Evolutionary conservation across 2,888 invertebrate species (phyloP), one percentile per base, ranked within the genome.

Genomic region (Rotaria magnacalcarata): DNA sequence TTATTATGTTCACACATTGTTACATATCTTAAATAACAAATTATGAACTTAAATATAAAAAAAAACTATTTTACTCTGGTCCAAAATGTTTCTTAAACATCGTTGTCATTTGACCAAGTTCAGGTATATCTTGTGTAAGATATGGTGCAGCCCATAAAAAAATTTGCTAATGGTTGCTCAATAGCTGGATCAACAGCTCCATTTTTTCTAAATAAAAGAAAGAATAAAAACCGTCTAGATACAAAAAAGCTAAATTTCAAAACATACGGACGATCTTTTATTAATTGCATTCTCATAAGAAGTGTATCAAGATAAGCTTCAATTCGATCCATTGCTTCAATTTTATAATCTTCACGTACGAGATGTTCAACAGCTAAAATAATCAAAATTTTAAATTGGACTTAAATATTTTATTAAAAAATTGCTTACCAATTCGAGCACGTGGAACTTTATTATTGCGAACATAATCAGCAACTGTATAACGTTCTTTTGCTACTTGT

Each of bases 221-320:
- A n/a, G n/a, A n/a, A n/a, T n/a, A n/a, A n/a, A n/a, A n/a, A n/a
- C n/a, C n/a, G n/a, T n/a, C n/a, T n/a, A n/a, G n/a, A n/a, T n/a
- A n/a, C n/a, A n/a, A n/a, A n/a, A n/a, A n/a, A n/a, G n/a, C n/a
- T n/a, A n/a, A n/a, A n/a, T n/a, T n/a, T n/a, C n/a, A n/a, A n/a
- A 24, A 54, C 60, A 34, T 89, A 91, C 91, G 90, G 90, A 86
- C 89, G 89, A 75, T 89, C 89, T 85, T 90, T 96, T 86, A 99
- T 94, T 19, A 99, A 93, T 0, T 98, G 99, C 92, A 97, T 98
- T 89, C 99, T 93, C 98, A 86, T 99, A 91, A 80, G 43, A 84
- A 99, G 91, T 85, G 99, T 92, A 92, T 99, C 99, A 92, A 98
- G 98, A 90, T 96, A 99, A 97, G 99, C 98, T 92, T 99, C 99